Base-by-base conservation (phyloP, 2,113 vertebrate species). In the Corapipo altera region DNA sequence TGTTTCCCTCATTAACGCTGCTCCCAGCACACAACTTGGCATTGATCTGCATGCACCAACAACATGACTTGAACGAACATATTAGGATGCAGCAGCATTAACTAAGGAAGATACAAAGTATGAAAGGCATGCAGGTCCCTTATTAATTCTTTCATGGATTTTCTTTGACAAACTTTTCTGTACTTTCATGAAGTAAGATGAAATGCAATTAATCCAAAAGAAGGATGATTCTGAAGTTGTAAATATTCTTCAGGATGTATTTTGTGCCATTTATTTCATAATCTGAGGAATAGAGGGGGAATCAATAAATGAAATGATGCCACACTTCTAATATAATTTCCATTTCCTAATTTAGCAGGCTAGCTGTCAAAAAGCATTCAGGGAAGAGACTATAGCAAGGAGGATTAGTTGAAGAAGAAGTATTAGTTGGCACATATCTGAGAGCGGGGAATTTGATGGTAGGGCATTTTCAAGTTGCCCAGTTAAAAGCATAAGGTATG, bases 41-140 rank as follows among this genome's bases (percentile, higher is more conserved):
- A 16, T 0, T 32, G 24, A 15, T 57, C 28, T 2, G 4, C 37
- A 52, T 0, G 0, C 23, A 41, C 5, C 5, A 83, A 30, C 13
- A 67, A 33, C 46, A 49, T 0, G 6, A 71, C 16, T 26, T 71
- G 18, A 27, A 73, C 0, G 2, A 27, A 41, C 9, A 9, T 2
- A 1, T 51, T 35, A 78, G 30, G n/a, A 39, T 18, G 12, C 35
- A 52, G 35, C 27, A 70, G 44, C 37, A 44, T 8, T 78, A 65
- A 41, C 33, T 24, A 48, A 48, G n/a, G 27, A 59, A 74, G 18
- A 61, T 46, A 90, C 16, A 30, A 52, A 61, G 8, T 15, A 18
- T 3, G 6, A 88, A 54, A 79, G 28, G 48, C 48, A 57, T 1
- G 2, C 8, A 76, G 19, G 23, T 35, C 24, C 32, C 8, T 24